Conservation (phyloP, 1,140 invertebrate species). For the Aphaenogaster rudis region DNA sequence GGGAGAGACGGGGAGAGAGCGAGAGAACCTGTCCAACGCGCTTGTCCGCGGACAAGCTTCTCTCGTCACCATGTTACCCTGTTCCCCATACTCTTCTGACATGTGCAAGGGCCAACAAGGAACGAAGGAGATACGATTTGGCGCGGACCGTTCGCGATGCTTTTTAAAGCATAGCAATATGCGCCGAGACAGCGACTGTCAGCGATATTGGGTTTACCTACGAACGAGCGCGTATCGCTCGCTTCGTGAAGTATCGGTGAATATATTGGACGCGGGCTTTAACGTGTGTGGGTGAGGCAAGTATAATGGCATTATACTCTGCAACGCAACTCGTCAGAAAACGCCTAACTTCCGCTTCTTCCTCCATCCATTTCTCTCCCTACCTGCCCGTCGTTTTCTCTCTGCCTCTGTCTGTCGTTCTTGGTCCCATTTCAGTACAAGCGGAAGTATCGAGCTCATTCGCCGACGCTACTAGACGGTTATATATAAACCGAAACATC, state of each 20-base stretch:
- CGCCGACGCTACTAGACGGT: background rate
- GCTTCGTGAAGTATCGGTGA: conserved; percentile 48
- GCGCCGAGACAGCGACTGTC: conserved; percentile 61
- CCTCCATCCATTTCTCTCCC: conserved; percentile 17
- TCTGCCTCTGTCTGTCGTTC: conserved; percentile 17
- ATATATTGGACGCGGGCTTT: conserved; percentile 30
- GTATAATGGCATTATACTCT: conserved; percentile 69
- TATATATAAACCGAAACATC: conserved; percentile 44
- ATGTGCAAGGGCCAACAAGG: conserved; percentile 54
- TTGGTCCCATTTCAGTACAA: conserved; percentile 40
- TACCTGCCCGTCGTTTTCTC: conserved; percentile 1
- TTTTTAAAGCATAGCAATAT: conserved; percentile 66
- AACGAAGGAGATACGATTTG: conserved; percentile 59
- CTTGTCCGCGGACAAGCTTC: conserved; percentile 44
- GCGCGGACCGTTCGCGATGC: conserved; percentile 45
- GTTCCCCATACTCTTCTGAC: conserved; percentile 52
- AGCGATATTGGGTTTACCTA: conserved; percentile 70
- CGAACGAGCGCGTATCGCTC: conserved; percentile 36
- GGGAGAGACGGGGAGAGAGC: background rate
- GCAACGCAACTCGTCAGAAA: conserved; percentile 64
- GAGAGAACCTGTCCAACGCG: conserved; percentile 34
- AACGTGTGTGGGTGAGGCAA: background rate
- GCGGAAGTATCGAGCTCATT: conserved; percentile 30
- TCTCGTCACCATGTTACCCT: conserved; percentile 59
- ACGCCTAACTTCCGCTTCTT: conserved; percentile 54